Base-by-base conservation (phyloP, 2,888 invertebrate species). In the Drosophila diplacantha region DNA sequence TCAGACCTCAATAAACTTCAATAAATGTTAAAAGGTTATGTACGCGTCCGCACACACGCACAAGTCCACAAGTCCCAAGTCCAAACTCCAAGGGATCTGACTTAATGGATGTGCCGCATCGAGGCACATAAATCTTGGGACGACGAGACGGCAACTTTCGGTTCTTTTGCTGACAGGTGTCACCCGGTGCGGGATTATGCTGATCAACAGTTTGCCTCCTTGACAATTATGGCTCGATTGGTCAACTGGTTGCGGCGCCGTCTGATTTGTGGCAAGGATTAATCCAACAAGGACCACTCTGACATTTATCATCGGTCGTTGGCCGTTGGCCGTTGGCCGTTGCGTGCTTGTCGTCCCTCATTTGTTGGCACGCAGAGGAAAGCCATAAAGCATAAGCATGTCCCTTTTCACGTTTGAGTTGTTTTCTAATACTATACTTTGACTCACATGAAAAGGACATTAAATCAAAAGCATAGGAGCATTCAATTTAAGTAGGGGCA, bases 11-110 rank as follows among this genome's bases (percentile, higher is more conserved):
- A 82, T 82, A 80, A 76, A 78, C 83, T 81, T 82, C 74, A 78
- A 81, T 75, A 76, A 72, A 82, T 78, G 82, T 74, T 77, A 75
- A 82, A 82, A 82, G 79, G 80, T 82, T 79, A 77, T 76, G 79
- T 69, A 74, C 74, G 76, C 81, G 22, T 54, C 18, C 34, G 20
- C 46, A 61, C 32, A 6, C 34, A 14, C 14, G 7, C 20, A 12
- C 34, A 11, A n/a, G n/a, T n/a, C n/a, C 7, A 12, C 9, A 4
- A n/a, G n/a, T n/a, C n/a, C n/a, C 53, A n/a, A 26, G n/a, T n/a
- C 20, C 46, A 5, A 20, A 3, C 26, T n/a, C 53, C 41, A 22
- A 61, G 62, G 56, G 71, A 69, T 66, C 74, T 69, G 79, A 80
- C 78, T 78, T 78, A 81, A 81, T 81, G 80, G 80, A 82, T 78